Evolutionary conservation across 2,888 invertebrate species (phyloP), one percentile per base, ranked within the genome.

Genomic region (Melanostoma mellinum): DNA sequence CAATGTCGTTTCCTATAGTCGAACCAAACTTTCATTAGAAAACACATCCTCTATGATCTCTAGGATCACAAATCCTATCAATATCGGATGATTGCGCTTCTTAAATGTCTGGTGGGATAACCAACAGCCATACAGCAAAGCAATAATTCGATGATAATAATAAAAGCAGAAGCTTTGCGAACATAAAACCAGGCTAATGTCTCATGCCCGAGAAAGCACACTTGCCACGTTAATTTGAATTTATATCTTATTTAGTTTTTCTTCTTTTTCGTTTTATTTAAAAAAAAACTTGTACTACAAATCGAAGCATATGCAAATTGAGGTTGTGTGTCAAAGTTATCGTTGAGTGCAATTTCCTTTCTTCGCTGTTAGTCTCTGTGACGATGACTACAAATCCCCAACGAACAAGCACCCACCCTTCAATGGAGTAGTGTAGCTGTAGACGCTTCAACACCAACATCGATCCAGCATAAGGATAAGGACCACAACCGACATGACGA

Each of bases 251-350:
- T 63, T 55, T 60, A 20, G 20, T 20, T 20, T 20, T 20, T 20
- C 20, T 20, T 20, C 20, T 20, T 20, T 30, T 35, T 46, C 9
- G 42, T 56, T 20, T 38, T 30, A 46, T 9, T 56, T 3, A 61
- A 10, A 10, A 55, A 36, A 65, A 68, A 68, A 61, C 8, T 61
- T 61, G 48, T 53, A 69, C 42, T 44, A 63, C 48, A 61, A 52
- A 69, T 69, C 61, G 75, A 69, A 80, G 75, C 69, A 80, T 69
- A 80, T 75, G 79, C 69, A 75, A 79, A 75, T 80, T 58, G 55
- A 63, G 63, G 74, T 69, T 75, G 38, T 79, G 56, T 74, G 68
- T 69, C 74, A 75, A 75, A 80, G 69, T 65, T 69, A 80, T 74
- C 50, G 79, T 42, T 74, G 56, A 74, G 74, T 68, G 79, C 74